Conservation (phyloP, 2,888 invertebrate genomes). For the Rosalia funebris region DNA sequence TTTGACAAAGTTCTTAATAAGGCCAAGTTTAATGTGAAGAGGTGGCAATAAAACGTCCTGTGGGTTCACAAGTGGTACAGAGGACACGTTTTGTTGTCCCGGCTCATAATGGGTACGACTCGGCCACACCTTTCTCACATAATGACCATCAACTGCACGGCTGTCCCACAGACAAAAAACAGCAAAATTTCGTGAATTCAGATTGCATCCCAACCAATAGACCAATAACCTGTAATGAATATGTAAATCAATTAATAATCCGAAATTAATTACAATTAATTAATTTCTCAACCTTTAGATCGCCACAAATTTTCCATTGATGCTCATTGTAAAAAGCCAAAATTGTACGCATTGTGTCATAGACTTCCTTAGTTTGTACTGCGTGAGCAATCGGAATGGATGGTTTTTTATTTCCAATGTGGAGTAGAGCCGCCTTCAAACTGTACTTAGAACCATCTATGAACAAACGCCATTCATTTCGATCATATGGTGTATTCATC, state of each 20-base stretch:
- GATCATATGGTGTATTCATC: conserved; percentile 33
- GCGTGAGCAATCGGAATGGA: conserved; percentile 31
- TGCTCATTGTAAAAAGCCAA: no score
- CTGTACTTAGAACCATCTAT: background rate
- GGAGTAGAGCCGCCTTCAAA: conserved; percentile 1
- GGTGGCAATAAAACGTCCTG: background rate
- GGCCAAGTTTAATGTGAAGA: background rate
- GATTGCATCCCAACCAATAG: conserved; percentile 1
- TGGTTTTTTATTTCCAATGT: conserved; percentile 28
- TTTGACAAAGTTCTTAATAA: background rate
- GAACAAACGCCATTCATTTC: conserved; percentile 33
- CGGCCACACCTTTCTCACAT: background rate
- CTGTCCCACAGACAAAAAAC: no score
- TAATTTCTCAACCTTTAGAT: conserved; percentile 25
- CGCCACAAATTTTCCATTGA: conserved; percentile 27
- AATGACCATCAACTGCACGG: no score
- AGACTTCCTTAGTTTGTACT: conserved; percentile 30
- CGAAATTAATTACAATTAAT: background rate
- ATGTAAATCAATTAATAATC: background rate
- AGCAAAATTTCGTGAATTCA: no score
- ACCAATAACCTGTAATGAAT: background rate
- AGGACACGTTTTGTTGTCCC: background rate
- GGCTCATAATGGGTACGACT: background rate
- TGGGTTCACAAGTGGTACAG: background rate
- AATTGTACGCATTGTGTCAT: no score